Conservation (phyloP, 2,797 vertebrate species). For the Hapalemur alaotrensis region DNA sequence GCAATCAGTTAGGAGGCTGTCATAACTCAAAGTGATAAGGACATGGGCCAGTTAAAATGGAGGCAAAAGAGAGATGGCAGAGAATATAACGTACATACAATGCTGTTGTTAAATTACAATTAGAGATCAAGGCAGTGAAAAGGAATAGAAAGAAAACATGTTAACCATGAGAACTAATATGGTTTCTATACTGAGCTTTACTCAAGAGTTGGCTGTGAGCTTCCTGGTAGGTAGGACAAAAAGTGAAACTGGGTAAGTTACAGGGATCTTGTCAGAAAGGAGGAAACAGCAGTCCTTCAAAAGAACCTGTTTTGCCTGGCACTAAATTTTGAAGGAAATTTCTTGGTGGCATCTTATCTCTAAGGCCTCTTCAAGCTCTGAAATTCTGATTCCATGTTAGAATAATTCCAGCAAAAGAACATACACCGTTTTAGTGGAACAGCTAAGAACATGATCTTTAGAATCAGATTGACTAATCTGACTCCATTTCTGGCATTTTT, state of each 20-base stretch:
- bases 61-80: not conserved
- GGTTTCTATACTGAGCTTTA: not conserved
- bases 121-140: not conserved
- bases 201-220: not conserved
- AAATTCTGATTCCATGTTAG: not conserved
- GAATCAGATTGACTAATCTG: not conserved
- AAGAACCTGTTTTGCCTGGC: not conserved
- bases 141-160: not conserved
- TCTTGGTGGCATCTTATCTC: not conserved
- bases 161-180: not conserved
- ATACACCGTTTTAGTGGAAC: not conserved
- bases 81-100: not conserved
- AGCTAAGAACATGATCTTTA: not conserved
- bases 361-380: not conserved
- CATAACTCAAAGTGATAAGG: not conserved
- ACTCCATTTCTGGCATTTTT: not conserved
- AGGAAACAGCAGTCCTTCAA: not conserved
- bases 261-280: not conserved
- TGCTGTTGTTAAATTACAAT: not conserved
- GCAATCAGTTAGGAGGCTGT: not conserved
- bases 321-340: slow-evolving; percentile 6
- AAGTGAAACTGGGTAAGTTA: not conserved
- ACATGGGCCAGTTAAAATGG: not conserved
- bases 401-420: not conserved
- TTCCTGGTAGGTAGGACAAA: not conserved